A percentile compares a stretch with the other conserved stretches of the same genome.
Conservation (phyloP, 2,888 invertebrate species). For the Oegoconia quadripuncta region DNA sequence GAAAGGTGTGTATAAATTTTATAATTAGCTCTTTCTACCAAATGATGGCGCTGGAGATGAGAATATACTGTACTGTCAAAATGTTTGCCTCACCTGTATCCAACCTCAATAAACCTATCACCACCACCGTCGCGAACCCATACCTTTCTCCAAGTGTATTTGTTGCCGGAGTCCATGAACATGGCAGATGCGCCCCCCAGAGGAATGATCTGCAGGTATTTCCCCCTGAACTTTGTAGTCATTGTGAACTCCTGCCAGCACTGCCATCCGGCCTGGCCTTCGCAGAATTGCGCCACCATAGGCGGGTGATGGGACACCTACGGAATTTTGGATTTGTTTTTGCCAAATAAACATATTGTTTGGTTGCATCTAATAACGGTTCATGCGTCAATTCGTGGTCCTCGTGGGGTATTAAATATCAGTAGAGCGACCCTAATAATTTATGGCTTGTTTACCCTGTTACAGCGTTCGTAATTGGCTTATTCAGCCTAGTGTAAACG, state of each 20-base stretch:
- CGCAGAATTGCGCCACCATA: conserved; percentile 96
- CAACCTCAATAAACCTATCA: background rate
- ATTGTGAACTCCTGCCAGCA: conserved; percentile 99
- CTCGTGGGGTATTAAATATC: no score
- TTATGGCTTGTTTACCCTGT: no score
- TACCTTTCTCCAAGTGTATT: conserved; percentile 97
- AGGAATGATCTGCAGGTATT: conserved; percentile 94
- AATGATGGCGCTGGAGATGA: no score
- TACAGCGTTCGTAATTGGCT: no score
- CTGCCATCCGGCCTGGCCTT: conserved; percentile 91
- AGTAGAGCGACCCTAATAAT: no score
- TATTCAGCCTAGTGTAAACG: no score
- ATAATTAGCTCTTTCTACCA: no score
- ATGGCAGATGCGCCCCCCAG: conserved; percentile 85
- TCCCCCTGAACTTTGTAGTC: conserved; percentile 99
- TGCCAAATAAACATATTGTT: background rate
- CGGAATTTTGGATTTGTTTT: background rate
- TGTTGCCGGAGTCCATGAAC: conserved; percentile 84
- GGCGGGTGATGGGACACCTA: conserved; percentile 98
- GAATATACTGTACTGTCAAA: no score
- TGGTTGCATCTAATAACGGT: no score
- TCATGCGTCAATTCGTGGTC: no score
- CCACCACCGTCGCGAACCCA: background rate
- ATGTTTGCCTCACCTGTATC: background rate
- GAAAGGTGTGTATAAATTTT: no score